Evolutionary conservation across 2,797 vertebrate species (phyloP).

Genomic region (Rallus crepitans): DNA sequence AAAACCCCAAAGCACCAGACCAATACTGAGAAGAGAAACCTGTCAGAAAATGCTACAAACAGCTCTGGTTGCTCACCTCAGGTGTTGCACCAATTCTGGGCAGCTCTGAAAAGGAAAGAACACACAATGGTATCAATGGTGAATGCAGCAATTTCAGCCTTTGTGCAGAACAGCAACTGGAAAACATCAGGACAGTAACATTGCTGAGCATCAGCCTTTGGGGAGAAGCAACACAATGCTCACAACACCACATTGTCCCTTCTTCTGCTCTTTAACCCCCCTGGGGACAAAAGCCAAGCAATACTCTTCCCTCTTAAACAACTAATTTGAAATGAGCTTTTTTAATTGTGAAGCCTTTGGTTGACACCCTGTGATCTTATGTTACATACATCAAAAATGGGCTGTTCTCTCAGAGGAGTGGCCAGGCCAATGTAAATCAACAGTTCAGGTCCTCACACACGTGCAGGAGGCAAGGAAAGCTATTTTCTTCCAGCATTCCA

Average conservation of each 20-base stretch:
- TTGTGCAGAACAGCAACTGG: neutral
- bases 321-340: neutral
- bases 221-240: neutral
- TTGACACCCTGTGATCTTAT: neutral
- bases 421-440: neutral
- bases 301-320: fast-evolving
- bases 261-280: neutral
- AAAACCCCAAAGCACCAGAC: neutral
- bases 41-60: neutral
- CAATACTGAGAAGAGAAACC: neutral
- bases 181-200: neutral
- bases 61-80: conserved; percentile 83
- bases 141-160: neutral
- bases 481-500: neutral
- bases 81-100: conserved; percentile 93
- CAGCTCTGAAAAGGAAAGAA: conserved; percentile 87
- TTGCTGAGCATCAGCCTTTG: neutral
- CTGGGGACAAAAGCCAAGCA: neutral
- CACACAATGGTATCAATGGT: neutral
- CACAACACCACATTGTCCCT: neutral
- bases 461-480: neutral
- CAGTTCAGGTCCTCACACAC: neutral
- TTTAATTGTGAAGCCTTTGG: neutral
- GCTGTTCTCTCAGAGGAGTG: neutral
- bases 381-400: neutral